phyloP scores from a whole-genome alignment of 2,888 invertebrate genomes.

The Spilarctia lutea region DNA sequence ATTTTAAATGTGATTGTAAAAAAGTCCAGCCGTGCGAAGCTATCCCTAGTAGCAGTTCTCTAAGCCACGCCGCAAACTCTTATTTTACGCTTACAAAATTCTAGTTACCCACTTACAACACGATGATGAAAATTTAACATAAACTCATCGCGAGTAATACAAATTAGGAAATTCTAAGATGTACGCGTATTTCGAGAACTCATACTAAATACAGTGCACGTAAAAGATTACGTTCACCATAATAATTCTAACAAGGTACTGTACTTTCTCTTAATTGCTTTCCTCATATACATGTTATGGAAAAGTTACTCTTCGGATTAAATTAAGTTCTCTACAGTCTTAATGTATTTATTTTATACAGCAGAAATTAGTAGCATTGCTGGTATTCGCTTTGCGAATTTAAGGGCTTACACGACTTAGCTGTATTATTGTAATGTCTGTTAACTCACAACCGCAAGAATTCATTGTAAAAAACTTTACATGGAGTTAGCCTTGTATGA shows the following conservation, averaged over 20 bases:
- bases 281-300: constrained; percentile 63
- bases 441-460: not conserved
- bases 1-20: not conserved
- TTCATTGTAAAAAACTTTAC: not conserved
- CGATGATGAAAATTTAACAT: constrained; percentile 8
- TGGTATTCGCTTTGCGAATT: not conserved
- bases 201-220: constrained; percentile 54
- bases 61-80: not conserved
- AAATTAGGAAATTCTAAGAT: constrained; percentile 35
- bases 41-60: not conserved
- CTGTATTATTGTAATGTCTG: not conserved
- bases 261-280: constrained; percentile 76
- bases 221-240: constrained; percentile 68
- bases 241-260: constrained; percentile 73
- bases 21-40: not conserved
- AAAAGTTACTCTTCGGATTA: constrained; percentile 62
- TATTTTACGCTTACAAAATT: constrained; percentile 17
- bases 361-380: constrained; percentile 3
- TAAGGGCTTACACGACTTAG: not conserved
- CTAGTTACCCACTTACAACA: not conserved
- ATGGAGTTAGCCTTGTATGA: not conserved
- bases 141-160: constrained; percentile 19
- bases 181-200: constrained; percentile 41
- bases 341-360: constrained; percentile 25
- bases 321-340: constrained; percentile 62